These are phyloP conservation scores for Tanytarsus gracilentus DNA, from an alignment of 2,888 invertebrate species.

Conservation along the genomic window DNA sequence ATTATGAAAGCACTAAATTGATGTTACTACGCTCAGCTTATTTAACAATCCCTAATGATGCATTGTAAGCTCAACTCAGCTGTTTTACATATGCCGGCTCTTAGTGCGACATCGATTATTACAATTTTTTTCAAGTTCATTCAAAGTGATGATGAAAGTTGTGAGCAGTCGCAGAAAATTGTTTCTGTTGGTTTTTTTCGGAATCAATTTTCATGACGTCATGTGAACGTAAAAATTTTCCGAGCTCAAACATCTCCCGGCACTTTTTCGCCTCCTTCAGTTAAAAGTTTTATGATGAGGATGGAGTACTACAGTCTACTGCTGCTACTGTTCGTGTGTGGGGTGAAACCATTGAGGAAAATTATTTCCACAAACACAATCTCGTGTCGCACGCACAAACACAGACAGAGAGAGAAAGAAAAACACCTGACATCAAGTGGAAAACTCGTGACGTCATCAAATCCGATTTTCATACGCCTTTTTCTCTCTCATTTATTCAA, in stretches of 20 bases:
- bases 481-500: not conserved
- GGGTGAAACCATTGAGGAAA: not conserved
- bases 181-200: too few relatives aligned
- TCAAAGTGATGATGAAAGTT: conserved; percentile 11
- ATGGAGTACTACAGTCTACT: not conserved
- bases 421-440: too few relatives aligned
- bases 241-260: conserved; percentile 23
- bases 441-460: conserved; percentile 24
- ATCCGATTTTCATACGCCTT: conserved; percentile 20
- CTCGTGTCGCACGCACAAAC: not conserved
- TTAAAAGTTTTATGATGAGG: not conserved
- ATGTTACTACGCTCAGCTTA: not conserved
- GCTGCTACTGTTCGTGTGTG: not conserved
- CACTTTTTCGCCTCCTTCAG: not conserved
- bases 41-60: not conserved
- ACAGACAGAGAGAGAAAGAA: not conserved
- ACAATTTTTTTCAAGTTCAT: conserved; percentile 13
- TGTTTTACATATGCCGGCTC: conserved; percentile 17
- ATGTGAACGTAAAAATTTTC: conserved; percentile 24
- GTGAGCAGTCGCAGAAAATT: not conserved
- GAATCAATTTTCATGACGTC: conserved; percentile 25
- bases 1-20: not conserved
- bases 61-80: not conserved
- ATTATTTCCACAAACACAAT: conserved; percentile 14
- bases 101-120: too few relatives aligned